Base-by-base conservation (phyloP, 1,140 invertebrate genomes). In the Drosophila mojavensis region DNA sequence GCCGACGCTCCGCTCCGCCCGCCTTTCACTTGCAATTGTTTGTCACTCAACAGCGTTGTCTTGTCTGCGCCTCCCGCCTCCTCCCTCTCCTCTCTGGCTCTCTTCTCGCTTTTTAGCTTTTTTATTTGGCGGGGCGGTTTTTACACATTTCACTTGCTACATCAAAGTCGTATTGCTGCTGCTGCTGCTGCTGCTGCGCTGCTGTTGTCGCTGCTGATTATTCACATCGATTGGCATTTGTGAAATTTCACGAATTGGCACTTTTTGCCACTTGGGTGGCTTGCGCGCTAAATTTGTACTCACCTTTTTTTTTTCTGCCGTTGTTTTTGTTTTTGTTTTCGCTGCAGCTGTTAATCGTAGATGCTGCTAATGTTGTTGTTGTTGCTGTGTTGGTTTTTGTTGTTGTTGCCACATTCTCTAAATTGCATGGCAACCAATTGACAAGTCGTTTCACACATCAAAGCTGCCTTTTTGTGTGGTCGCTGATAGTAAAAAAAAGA, bases 221-320 rank as follows among this genome's bases (percentile, higher is more conserved):
- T 88, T 88, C 84, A 89, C 84, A 89, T 90, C 84, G 84, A 89
- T 89, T 83, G 84, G 84, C 81, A 88, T 88, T 88, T 79, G 83
- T 72, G 79, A 88, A 89, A 89, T 89, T 89, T 89, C 84, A 89
- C 84, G 84, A 89, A 89, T 89, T 89, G 84, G 83, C 84, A 89
- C 84, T 89, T 70, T 67, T 69, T 71, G 73, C 84, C 81, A 90
- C 85, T 89, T 89, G 84, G 84, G 84, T 89, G 84, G 84, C 33
- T 79, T 33, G 20, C 62, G 24, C 65, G 71, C 83, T 89, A 86
- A 88, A 79, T 79, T 77, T 77, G 71, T 63, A 65, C 69, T 68
- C 62, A 80, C 13, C 61, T 61, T 61, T 54, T 59, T 54, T 59
- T 65, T 20, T 24, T 20, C 1, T 7, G 28, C 5, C 15, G 43